phyloP scores from a whole-genome alignment of 2,797 vertebrate genomes.

The Sphenopsis melanotis region DNA sequence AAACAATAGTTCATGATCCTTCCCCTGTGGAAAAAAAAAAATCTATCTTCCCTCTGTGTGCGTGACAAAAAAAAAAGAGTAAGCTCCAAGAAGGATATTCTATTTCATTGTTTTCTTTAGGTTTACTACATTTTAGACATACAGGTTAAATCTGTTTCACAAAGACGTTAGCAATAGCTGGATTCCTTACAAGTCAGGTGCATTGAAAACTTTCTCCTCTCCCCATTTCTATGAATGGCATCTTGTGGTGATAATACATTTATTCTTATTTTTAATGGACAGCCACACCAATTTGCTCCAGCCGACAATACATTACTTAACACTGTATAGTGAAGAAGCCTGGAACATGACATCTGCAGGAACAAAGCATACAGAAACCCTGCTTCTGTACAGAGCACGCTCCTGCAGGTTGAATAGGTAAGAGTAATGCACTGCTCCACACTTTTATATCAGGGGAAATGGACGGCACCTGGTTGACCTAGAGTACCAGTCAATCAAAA shows the following conservation, averaged over 20 bases:
- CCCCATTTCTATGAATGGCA: not conserved
- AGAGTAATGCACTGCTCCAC: not conserved
- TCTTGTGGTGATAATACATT: not conserved
- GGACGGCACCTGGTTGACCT: not conserved
- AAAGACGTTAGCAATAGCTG: not conserved
- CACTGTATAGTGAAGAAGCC: not conserved
- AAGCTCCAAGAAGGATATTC: not conserved
- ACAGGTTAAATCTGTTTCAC: not conserved
- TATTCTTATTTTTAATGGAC: not conserved
- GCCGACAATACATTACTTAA: not conserved
- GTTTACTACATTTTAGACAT: not conserved
- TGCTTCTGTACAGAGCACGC: not conserved
- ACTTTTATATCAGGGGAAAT: not conserved
- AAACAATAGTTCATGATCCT: not conserved
- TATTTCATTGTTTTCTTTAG: not conserved
- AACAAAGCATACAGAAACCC: not conserved
- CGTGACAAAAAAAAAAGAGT: not conserved
- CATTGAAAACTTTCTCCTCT: not conserved
- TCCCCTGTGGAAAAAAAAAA: not conserved
- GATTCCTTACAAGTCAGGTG: not conserved
- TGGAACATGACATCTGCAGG: not conserved
- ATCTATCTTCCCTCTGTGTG: not conserved
- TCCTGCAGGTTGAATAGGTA: not conserved
- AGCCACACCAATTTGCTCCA: not conserved
- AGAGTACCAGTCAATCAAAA: conserved; percentile 26